Percentiles rank a stretch among this genome's conserved stretches.
Conservation (phyloP, 2,888 invertebrate genomes). For the Drosophila kanekoi region DNA sequence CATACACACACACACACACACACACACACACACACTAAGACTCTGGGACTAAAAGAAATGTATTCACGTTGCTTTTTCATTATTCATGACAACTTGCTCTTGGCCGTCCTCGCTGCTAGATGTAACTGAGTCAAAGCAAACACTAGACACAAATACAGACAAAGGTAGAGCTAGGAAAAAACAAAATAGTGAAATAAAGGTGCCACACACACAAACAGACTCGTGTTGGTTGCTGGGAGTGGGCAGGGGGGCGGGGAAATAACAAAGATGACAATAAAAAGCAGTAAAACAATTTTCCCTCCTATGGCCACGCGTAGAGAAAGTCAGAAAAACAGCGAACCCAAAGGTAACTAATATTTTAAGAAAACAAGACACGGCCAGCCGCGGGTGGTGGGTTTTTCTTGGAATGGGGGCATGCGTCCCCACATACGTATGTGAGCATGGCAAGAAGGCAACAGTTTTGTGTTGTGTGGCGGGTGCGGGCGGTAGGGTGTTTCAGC, state of each 20-base stretch:
- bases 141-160: constrained; percentile 46
- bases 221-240: not conserved
- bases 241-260: constrained; percentile 44
- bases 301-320: constrained; percentile 27
- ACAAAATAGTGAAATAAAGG: constrained; percentile 25
- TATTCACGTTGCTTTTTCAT: constrained; percentile 79
- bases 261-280: constrained; percentile 81
- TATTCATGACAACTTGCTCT: constrained; percentile 78
- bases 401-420: constrained; percentile 20
- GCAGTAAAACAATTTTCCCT: constrained; percentile 75
- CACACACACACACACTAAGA: constrained; percentile 11
- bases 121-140: constrained; percentile 73
- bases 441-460: constrained; percentile 62
- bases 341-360: constrained; percentile 79
- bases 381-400: constrained; percentile 13
- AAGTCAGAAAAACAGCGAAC: constrained; percentile 35
- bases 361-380: constrained; percentile 75
- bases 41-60: constrained; percentile 58
- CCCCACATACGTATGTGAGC: constrained; percentile 23
- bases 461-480: constrained; percentile 20
- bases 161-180: constrained; percentile 5
- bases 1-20: constrained; percentile 10
- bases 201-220: constrained; percentile 16
- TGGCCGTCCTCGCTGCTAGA: constrained; percentile 52
- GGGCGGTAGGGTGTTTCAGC: constrained; percentile 11